Percentiles rank a stretch among this genome's conserved stretches.
These are phyloP conservation scores for Cheilinus undulatus DNA, from an alignment of 2,113 vertebrate species.

Conservation along the genomic window DNA sequence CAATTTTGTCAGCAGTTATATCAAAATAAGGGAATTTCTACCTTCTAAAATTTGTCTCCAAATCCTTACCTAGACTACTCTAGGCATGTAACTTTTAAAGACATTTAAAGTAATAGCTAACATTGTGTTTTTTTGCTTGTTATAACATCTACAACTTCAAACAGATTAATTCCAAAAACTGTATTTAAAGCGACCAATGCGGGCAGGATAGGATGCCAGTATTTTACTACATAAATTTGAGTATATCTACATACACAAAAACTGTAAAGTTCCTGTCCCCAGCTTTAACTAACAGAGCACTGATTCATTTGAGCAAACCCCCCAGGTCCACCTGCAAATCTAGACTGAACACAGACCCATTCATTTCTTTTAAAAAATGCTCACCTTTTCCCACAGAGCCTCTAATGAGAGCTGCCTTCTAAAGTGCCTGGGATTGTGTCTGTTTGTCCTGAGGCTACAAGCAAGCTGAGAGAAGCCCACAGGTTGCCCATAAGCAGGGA, in stretches of 20 bases:
- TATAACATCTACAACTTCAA: not conserved
- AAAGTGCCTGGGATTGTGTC: constrained; percentile 16
- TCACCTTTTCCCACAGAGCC: constrained; percentile 49
- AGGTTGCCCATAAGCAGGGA: constrained; percentile 25
- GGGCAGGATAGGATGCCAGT: not conserved
- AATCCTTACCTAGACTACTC: too few relatives aligned
- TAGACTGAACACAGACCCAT: constrained; percentile 35
- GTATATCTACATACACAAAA: constrained; percentile 3
- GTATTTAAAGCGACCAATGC: not conserved
- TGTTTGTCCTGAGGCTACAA: not conserved
- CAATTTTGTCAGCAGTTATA: too few relatives aligned
- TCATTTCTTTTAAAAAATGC: constrained; percentile 29
- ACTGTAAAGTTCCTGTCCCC: not conserved
- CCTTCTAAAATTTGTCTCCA: too few relatives aligned
- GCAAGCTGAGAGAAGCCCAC: constrained; percentile 21
- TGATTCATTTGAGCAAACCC: constrained; percentile 28
- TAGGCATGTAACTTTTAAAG: too few relatives aligned
- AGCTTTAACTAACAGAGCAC: constrained; percentile 23
- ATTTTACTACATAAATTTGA: not conserved
- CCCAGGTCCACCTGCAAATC: constrained; percentile 14
- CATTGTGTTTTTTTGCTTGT: not conserved
- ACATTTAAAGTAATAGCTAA: not conserved
- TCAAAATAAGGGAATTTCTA: too few relatives aligned
- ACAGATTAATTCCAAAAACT: not conserved
- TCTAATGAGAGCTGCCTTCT: constrained; percentile 25